Evolutionary conservation across 2,797 vertebrate genomes (phyloP), one percentile per base, ranked within the genome.

Genomic region (Xenentodon cancila): DNA sequence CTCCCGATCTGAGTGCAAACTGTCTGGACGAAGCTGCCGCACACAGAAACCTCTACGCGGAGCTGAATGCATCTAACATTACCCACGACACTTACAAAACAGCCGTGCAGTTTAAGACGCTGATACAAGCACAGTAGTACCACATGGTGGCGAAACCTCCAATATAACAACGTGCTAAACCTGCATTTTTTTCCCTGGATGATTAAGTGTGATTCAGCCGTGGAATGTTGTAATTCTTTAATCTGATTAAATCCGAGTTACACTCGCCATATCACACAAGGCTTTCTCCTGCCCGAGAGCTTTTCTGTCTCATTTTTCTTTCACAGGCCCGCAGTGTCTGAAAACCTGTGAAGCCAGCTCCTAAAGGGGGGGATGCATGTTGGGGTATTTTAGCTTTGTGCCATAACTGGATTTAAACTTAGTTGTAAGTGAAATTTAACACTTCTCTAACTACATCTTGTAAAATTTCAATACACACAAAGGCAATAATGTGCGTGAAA

Each of bases 191-290:
- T 20, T 25, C n/a, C 74, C 82, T 0, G 58, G 67, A 82, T 79
- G 75, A 86, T 76, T 82, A 60, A 70, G 67, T 73, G 77, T 65
- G 86, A 79, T 65, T 80, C 67, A 32, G 70, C 71, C 50, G 13
- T 46, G 91, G 92, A 94, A 93, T 93, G 92, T 58, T 75, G 27
- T 90, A 93, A 92, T 87, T 89, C 89, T 87, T 81, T 94, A 94
- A 95, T 93, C 91, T 70, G 93, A 92, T 94, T 93, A 91, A 20
- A 79, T 89, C 55, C 68, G 73, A 44, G 66, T 80, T 88, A 73
- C 78, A 78, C 79, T 79, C 17, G 51, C 56, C 13, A 68, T 75
- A 60, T 85, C 81, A 69, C 30, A 75, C 60, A 2, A 65, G 32
- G 70, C 59, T 76, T 73, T 77, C 55, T 75, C 52, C 60, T 59